Base-by-base conservation (phyloP, 2,113 vertebrate genomes). In the Puntigrus tetrazona region DNA sequence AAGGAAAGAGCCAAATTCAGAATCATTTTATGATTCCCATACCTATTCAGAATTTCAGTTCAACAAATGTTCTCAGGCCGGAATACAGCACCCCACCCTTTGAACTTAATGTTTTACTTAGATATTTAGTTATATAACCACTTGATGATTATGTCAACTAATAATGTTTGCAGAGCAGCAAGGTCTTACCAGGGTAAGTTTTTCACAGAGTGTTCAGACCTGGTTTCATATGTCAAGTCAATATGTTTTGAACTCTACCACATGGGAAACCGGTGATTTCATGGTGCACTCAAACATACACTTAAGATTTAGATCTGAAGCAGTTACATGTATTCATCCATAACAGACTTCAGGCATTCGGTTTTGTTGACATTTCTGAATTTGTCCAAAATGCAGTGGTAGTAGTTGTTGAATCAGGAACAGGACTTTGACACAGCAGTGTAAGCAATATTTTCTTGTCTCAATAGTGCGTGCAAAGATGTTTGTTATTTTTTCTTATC, bases 231-330 rank as follows among this genome's bases (percentile, higher is more conserved):
- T 79, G 38, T 70, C 63, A 84, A 55, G 63, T 84, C 75, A 78
- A 52, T 59, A 72, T 65, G 31, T 85, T 80, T 74, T 81, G 84
- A 34, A 67, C 29, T 50, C 45, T 52, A 52, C 81, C 84, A 81
- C 69, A 85, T 85, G 76, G 41, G 63, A 50, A 59, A 45, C 25
- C 22, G 6, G 57, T 80, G 76, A 75, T 70, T 74, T 85, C 41
- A 65, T 65, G 67, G 34, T 38, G 31, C 50, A 72, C 65, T 77
- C 18, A 76, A 52, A 52, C 43, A 55, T 77, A 65, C 5, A 36
- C 57, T 57, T 34, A 65, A 84, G 83, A 78, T 78, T 78, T 65
- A 69, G 74, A 85, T 85, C 63, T 70, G 57, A 16, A 81, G 45
- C 65, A 55, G 79, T 82, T 55, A 72, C 45, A 38, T 81, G 27